These are phyloP conservation scores for Pardalotus punctatus DNA, from an alignment of 2,113 vertebrate species.

Conservation along the genomic window DNA sequence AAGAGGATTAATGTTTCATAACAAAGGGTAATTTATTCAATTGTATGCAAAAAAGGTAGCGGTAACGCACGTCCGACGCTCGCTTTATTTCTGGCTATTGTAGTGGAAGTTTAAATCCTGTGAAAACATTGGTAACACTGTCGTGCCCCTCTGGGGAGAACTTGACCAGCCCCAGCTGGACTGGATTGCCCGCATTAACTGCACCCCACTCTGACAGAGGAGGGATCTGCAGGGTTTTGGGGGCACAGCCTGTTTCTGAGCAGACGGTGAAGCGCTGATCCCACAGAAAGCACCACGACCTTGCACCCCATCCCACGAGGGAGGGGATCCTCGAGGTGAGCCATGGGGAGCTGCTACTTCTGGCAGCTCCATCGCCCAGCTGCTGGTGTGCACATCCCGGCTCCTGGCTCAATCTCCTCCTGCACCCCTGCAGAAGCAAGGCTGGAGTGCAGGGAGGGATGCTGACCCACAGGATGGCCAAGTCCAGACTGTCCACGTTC, in stretches of 20 bases:
- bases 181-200: conserved; percentile 64
- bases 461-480: accelerated
- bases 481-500: too few species aligned
- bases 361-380: not conserved
- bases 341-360: accelerated
- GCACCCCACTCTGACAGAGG: conserved; percentile 63
- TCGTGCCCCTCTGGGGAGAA: conserved; percentile 57
- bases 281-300: not conserved
- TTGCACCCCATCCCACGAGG: not conserved
- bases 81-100: conserved; percentile 56
- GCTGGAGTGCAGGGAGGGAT: too few species aligned
- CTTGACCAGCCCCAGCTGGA: conserved; percentile 67
- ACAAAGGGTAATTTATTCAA: conserved; percentile 79
- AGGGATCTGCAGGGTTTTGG: conserved; percentile 39
- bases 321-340: not conserved
- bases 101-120: conserved; percentile 65
- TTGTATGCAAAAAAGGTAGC: conserved; percentile 72
- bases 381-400: accelerated
- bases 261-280: accelerated
- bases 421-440: not conserved
- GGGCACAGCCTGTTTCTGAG: not conserved
- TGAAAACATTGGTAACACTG: conserved; percentile 51
- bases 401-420: accelerated
- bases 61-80: conserved; percentile 22
- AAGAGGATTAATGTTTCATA: conserved; percentile 78